These are phyloP conservation scores for Dolichallabes microphthalmus DNA, from an alignment of 2,113 vertebrate genomes.

Conservation along the genomic window DNA sequence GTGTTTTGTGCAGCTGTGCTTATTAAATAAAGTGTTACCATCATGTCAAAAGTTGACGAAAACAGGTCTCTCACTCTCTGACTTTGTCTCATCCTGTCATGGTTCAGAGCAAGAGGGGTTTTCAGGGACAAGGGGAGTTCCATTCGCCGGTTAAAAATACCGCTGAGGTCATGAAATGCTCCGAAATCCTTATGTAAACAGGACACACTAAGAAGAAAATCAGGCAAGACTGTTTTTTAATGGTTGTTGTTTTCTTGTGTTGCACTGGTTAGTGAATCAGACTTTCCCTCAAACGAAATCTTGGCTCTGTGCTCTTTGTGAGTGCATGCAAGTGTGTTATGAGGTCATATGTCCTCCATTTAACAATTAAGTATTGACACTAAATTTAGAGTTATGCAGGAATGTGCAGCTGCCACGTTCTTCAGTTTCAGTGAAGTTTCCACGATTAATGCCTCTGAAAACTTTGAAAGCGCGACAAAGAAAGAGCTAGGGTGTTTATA, in stretches of 20 bases:
- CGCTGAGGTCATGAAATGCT: slow-evolving; percentile 51
- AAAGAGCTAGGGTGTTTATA: neutral
- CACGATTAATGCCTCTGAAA: neutral
- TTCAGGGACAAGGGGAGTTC: slow-evolving; percentile 55
- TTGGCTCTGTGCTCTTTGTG: slow-evolving; percentile 22
- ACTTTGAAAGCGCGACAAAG: neutral
- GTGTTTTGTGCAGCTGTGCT: slow-evolving; percentile 36
- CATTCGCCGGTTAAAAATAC: slow-evolving; percentile 58
- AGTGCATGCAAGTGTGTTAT: slow-evolving; percentile 35
- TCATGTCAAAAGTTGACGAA: slow-evolving; percentile 37
- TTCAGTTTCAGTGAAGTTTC: slow-evolving; percentile 23
- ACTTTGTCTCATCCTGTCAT: slow-evolving; percentile 16
- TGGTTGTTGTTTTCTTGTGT: slow-evolving; percentile 40
- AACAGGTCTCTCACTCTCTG: slow-evolving; percentile 28
- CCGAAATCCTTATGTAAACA: slow-evolving; percentile 54
- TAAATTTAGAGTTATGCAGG: slow-evolving; percentile 45
- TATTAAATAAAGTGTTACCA: slow-evolving; percentile 50
- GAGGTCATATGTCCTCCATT: slow-evolving; percentile 52
- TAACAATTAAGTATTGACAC: slow-evolving; percentile 50
- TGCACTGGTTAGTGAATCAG: slow-evolving; percentile 23
- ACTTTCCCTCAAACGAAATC: slow-evolving; percentile 38
- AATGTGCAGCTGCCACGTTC: slow-evolving; percentile 50
- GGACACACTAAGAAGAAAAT: slow-evolving; percentile 50
- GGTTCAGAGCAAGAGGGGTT: slow-evolving; percentile 32
- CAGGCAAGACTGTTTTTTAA: slow-evolving; percentile 30